These are phyloP conservation scores for Pterocles orientalis DNA, from an alignment of 2,113 vertebrate species.

Conservation along the genomic window DNA sequence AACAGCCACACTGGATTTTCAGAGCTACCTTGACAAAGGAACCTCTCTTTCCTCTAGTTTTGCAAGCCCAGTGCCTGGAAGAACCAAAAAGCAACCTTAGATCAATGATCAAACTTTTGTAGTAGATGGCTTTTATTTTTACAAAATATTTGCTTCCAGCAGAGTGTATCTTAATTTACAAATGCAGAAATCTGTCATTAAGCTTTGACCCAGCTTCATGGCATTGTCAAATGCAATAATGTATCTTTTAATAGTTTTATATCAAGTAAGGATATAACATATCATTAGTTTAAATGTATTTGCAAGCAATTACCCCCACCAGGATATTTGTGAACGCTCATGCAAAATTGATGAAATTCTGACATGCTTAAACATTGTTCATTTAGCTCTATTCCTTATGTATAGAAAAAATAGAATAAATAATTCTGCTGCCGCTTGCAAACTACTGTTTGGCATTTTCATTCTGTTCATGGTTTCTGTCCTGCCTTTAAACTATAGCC, in stretches of 20 bases:
- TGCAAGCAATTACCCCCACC: slow-evolving; percentile 87
- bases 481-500: slow-evolving; percentile 79
- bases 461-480: slow-evolving; percentile 69
- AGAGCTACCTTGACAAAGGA: not conserved
- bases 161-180: slow-evolving; percentile 83
- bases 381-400: slow-evolving; percentile 83
- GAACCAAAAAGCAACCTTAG: slow-evolving; percentile 68
- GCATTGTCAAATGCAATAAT: slow-evolving; percentile 85
- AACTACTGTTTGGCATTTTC: slow-evolving; percentile 75
- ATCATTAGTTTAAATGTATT: slow-evolving; percentile 89
- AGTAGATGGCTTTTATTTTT: slow-evolving; percentile 81
- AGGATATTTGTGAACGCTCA: slow-evolving; percentile 84
- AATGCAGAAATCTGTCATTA: slow-evolving; percentile 84
- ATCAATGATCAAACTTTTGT: slow-evolving; percentile 74
- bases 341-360: slow-evolving; percentile 86
- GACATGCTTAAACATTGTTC: slow-evolving; percentile 86
- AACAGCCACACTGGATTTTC: not conserved
- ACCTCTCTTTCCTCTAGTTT: not conserved
- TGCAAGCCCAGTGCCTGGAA: not conserved
- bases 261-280: slow-evolving; percentile 86
- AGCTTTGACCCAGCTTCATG: slow-evolving; percentile 83
- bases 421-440: slow-evolving; percentile 78
- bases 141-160: slow-evolving; percentile 85
- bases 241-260: slow-evolving; percentile 87
- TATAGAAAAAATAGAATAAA: slow-evolving; percentile 85